A percentile compares a stretch with the other conserved stretches of the same genome.
Conservation (phyloP, 2,888 invertebrate genomes). For the Helicoverpa assulta region DNA sequence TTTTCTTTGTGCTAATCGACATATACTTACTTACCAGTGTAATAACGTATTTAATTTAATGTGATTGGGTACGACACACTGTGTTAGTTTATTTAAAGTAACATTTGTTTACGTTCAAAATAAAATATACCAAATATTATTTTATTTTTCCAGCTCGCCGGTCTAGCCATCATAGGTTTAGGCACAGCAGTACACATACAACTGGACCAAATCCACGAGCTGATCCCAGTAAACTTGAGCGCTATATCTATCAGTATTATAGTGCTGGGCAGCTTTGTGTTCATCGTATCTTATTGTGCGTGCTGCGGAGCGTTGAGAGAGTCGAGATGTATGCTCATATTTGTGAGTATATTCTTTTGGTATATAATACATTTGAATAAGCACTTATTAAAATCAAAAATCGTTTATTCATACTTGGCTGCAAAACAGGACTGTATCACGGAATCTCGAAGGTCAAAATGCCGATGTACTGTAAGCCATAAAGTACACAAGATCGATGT, state of each 20-base stretch:
- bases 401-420: too few species aligned
- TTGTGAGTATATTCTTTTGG: constrained; percentile 88
- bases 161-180: constrained; percentile 68
- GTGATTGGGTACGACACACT: too few species aligned
- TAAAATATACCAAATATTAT: not conserved
- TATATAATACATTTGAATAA: not conserved
- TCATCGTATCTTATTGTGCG: constrained; percentile 94
- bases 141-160: constrained; percentile 68
- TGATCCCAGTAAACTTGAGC: constrained; percentile 64
- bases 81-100: too few species aligned
- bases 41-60: too few species aligned
- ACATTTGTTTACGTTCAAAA: too few species aligned
- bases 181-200: constrained; percentile 68
- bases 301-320: constrained; percentile 96
- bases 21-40: too few species aligned
- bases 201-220: constrained; percentile 58
- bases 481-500: too few species aligned
- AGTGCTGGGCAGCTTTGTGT: constrained; percentile 91
- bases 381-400: too few species aligned
- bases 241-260: constrained; percentile 69
- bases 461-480: too few species aligned
- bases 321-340: constrained; percentile 94
- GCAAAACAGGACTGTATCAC: too few species aligned
- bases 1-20: too few species aligned
- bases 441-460: too few species aligned